Conservation (phyloP, 2,888 invertebrate genomes). For the Leptinotarsa juncta region DNA sequence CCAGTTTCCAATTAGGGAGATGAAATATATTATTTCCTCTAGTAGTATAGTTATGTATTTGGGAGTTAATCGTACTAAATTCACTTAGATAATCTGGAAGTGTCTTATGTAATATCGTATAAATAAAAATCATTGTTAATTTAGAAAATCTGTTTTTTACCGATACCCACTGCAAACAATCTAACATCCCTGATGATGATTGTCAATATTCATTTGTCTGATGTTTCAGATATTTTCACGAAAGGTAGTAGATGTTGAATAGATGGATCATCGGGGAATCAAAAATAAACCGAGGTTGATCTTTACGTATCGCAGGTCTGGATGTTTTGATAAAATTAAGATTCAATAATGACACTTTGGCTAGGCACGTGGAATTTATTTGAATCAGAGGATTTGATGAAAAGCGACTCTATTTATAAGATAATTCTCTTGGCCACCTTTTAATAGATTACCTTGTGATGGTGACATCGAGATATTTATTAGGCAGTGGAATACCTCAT, state of each 20-base stretch:
- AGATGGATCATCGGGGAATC: neutral
- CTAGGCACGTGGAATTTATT: neutral
- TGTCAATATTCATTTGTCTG: neutral
- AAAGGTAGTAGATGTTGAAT: too few species aligned
- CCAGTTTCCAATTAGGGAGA: too few species aligned
- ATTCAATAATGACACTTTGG: slow-evolving; percentile 6
- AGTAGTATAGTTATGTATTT: too few species aligned
- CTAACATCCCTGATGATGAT: neutral
- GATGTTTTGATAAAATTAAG: neutral
- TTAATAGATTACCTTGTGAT: slow-evolving; percentile 13
- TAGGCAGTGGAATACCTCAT: neutral
- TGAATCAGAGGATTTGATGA: slow-evolving; percentile 3
- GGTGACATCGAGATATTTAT: neutral
- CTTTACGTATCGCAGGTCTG: neutral
- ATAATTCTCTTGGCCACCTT: slow-evolving; percentile 3
- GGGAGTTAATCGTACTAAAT: too few species aligned
- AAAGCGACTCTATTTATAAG: slow-evolving; percentile 14
- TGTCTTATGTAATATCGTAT: too few species aligned
- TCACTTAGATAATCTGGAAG: too few species aligned
- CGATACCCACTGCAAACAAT: too few species aligned
- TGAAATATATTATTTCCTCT: too few species aligned
- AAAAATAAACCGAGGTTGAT: neutral
- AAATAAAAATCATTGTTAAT: too few species aligned
- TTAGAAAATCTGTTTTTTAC: too few species aligned
- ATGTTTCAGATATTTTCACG: too few species aligned